Evolutionary conservation across 2,888 invertebrate species (phyloP), one percentile per base, ranked within the genome.

Genomic region (Lasioglossum oenotherae): DNA sequence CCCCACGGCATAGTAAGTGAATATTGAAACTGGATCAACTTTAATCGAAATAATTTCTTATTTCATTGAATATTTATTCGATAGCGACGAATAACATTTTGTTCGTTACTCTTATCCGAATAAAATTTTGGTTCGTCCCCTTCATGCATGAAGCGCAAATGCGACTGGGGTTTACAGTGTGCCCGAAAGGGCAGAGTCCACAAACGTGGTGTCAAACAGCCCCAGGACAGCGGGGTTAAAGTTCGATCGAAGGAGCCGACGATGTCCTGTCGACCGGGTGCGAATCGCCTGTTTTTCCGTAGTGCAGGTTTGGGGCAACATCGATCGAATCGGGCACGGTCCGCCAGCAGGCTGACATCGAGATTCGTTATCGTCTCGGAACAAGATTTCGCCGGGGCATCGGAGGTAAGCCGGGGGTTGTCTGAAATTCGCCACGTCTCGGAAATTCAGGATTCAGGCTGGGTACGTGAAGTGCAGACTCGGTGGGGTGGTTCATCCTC

Each of bases 351-450:
- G 73, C 75, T 82, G 84, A 83, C 81, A 78, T 84, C 81, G 82
- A 86, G 85, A 88, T 89, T 89, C 87, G 89, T 89, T 89, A 89
- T 89, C 89, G 84, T 80, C 76, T 57, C 38, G 57, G 82, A 74
- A 73, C 80, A 76, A 80, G 79, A 81, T 83, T 74, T 78, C 72
- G 69, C 31, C 79, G 73, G 64, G 75, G 77, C 78, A 75, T 80
- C 78, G 78, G 44, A 44, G 72, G 78, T 57, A 75, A 57, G 76
- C 44, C 80, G 38, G 72, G 77, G 73, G 84, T 80, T 78, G 89
- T 69, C 86, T 76, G 80, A 85, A 82, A 86, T 88, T 86, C 83
- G 69, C 80, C 84, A 74, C 82, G 82, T 81, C 80, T 81, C 78
- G 82, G 84, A 85, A 90, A 90, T 89, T 90, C 90, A 73, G 81